A percentile compares a stretch with the other conserved stretches of the same genome.
phyloP scores from a whole-genome alignment of 2,888 invertebrate species.

The Leptura quadrifasciata region DNA sequence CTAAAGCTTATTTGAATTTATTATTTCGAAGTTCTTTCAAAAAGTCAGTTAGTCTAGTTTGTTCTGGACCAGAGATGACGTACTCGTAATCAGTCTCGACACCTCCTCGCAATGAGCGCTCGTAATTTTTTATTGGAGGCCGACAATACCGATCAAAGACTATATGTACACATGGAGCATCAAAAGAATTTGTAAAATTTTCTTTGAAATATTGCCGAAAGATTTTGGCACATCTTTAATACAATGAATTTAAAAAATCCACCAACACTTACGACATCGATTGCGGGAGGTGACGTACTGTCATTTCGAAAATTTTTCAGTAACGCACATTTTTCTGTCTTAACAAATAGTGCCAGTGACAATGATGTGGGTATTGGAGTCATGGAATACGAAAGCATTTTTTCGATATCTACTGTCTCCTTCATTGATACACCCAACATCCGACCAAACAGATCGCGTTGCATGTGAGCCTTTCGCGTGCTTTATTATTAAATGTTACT shows the following conservation, averaged over 20 bases:
- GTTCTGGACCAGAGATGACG: too few species aligned
- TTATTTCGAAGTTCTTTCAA: too few species aligned
- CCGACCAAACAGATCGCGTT: neutral
- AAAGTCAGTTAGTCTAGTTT: too few species aligned
- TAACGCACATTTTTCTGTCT: neutral
- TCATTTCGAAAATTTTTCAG: neutral
- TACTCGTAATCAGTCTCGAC: too few species aligned
- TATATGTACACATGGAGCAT: too few species aligned
- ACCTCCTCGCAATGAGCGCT: too few species aligned
- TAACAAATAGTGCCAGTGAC: neutral
- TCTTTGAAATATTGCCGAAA: neutral
- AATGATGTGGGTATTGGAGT: neutral
- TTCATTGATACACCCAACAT: neutral
- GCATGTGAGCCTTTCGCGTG: neutral
- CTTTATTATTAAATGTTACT: neutral
- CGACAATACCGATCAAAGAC: too few species aligned
- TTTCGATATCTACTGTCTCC: too few species aligned
- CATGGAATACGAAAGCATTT: neutral
- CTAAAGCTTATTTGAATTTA: too few species aligned
- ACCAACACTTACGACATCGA: neutral
- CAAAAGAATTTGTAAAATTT: neutral
- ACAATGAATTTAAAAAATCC: neutral
- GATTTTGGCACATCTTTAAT: neutral
- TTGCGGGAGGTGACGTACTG: neutral
- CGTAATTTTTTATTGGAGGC: too few species aligned